Evolutionary conservation across 2,888 invertebrate genomes (phyloP).

Genomic region (Augiades crinisus): DNA sequence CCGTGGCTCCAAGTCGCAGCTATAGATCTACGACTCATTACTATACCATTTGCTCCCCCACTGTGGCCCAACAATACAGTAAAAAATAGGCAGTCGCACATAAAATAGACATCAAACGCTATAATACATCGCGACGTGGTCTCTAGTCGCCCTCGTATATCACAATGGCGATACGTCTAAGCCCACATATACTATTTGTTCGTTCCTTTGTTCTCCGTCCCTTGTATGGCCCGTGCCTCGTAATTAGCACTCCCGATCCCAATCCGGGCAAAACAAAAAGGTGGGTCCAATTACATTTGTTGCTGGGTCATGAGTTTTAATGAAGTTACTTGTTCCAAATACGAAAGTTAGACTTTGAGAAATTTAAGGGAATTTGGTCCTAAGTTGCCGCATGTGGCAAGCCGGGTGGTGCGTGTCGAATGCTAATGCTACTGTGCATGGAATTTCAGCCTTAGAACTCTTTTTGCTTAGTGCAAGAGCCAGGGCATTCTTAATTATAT

Average conservation of each 20-base stretch:
- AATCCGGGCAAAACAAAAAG: slow-evolving; percentile 39
- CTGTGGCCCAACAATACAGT: slow-evolving; percentile 53
- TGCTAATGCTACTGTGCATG: slow-evolving; percentile 20
- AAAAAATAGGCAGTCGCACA: slow-evolving; percentile 38
- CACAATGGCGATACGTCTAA: slow-evolving; percentile 34
- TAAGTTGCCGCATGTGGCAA: slow-evolving; percentile 1
- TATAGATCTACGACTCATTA: slow-evolving; percentile 58
- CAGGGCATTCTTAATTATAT: too few species aligned
- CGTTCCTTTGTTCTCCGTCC: slow-evolving; percentile 47
- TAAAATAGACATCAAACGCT: slow-evolving; percentile 29
- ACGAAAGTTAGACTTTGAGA: slow-evolving; percentile 15
- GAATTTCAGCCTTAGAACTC: too few species aligned
- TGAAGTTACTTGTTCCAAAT: slow-evolving; percentile 38
- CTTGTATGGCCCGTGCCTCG: slow-evolving; percentile 39
- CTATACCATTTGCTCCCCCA: slow-evolving; percentile 56
- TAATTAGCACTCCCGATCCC: slow-evolving; percentile 43
- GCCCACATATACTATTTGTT: slow-evolving; percentile 44
- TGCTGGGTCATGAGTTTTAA: slow-evolving; percentile 54
- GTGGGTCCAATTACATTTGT: slow-evolving; percentile 46
- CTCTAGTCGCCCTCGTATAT: slow-evolving; percentile 30
- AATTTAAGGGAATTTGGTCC: slow-evolving; percentile 13
- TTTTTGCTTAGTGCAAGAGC: too few species aligned
- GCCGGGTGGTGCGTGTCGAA: slow-evolving; percentile 1
- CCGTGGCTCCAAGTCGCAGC: slow-evolving; percentile 41
- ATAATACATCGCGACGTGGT: slow-evolving; percentile 24